Percentiles rank a stretch among this genome's conserved stretches.
Evolutionary conservation across 2,113 vertebrate species (phyloP).

Genomic region (Anas platyrhynchos): DNA sequence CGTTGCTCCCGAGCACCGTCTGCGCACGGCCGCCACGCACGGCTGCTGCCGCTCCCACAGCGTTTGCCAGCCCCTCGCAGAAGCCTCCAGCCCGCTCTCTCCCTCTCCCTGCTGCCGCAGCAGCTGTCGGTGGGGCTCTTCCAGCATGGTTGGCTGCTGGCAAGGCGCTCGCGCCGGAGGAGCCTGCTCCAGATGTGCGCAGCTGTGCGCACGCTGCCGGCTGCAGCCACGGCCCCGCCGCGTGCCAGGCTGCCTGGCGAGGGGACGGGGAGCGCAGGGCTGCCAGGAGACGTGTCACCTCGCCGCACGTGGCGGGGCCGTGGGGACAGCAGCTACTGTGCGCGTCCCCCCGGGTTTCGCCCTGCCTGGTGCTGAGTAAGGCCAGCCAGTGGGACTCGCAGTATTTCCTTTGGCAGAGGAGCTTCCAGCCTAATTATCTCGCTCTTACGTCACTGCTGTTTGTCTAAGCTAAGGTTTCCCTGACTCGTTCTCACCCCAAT

Average conservation of each 20-base stretch:
- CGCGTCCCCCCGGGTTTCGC: accelerated
- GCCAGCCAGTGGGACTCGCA: background rate
- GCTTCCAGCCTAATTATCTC: constrained; percentile 27
- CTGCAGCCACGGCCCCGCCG: accelerated
- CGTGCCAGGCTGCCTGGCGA: background rate
- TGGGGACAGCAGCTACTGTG: background rate
- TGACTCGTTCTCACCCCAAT: constrained; percentile 21
- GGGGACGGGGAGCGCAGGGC: accelerated
- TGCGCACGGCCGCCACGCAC: accelerated
- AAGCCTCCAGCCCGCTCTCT: background rate
- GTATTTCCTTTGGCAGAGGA: constrained; percentile 60
- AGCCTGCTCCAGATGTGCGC: constrained; percentile 22
- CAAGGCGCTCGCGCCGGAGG: background rate
- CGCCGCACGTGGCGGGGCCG: accelerated
- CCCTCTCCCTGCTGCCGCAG: background rate
- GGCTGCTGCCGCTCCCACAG: accelerated
- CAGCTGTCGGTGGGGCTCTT: background rate
- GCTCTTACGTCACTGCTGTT: constrained; percentile 1
- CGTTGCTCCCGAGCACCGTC: background rate
- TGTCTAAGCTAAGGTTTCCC: constrained; percentile 47
- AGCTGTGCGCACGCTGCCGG: background rate
- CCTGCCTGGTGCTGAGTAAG: background rate
- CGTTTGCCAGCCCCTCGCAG: background rate
- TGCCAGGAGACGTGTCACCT: background rate
- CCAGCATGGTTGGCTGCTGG: background rate